These are phyloP conservation scores for Pollenia labialis DNA, from an alignment of 2,888 invertebrate species.

Conservation along the genomic window DNA sequence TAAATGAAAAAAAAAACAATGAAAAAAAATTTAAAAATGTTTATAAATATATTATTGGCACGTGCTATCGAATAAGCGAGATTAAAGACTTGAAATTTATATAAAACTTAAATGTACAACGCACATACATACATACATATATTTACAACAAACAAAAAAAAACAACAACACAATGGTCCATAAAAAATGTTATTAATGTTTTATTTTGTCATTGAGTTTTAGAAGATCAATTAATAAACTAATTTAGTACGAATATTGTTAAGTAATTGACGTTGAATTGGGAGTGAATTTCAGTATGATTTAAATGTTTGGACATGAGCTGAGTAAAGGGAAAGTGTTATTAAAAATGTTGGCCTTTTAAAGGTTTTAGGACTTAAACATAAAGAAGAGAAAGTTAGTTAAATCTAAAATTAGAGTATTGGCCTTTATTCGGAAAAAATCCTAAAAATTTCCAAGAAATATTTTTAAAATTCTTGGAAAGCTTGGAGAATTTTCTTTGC, in stretches of 20 bases:
- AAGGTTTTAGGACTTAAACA: too few relatives aligned
- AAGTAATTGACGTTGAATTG: background rate
- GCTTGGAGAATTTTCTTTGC: too few relatives aligned
- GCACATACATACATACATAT: background rate
- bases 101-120: conserved; percentile 30
- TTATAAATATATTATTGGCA: conserved; percentile 71
- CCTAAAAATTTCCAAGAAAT: too few relatives aligned
- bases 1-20: conserved; percentile 49
- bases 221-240: conserved; percentile 62
- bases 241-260: conserved; percentile 44
- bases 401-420: too few relatives aligned
- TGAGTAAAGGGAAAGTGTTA: background rate
- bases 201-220: conserved; percentile 68
- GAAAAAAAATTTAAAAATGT: conserved; percentile 24
- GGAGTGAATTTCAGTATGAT: background rate
- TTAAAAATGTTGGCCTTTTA: too few relatives aligned
- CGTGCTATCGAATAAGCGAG: conserved; percentile 68
- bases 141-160: background rate
- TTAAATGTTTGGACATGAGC: background rate
- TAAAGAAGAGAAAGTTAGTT: too few relatives aligned
- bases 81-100: conserved; percentile 65
- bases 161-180: conserved; percentile 37
- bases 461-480: too few relatives aligned
- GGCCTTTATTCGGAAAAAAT: too few relatives aligned
- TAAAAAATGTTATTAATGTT: conserved; percentile 60